phyloP scores from a whole-genome alignment of 2,888 invertebrate genomes.

The Ophion ellenae region DNA sequence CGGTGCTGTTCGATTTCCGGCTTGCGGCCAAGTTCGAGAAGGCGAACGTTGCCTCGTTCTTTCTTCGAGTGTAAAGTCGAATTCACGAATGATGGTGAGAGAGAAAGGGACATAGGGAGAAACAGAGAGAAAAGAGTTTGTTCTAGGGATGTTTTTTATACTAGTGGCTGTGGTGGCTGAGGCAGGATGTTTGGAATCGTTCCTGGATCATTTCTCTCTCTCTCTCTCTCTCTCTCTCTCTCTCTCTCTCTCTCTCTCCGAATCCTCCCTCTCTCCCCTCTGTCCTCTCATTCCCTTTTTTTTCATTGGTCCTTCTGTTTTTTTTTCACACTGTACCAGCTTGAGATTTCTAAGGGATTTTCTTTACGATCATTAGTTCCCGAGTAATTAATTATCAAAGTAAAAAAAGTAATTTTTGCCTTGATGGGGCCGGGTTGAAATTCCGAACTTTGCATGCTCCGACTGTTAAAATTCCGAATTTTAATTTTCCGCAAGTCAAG shows the following conservation, averaged over 20 bases:
- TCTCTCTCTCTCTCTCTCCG: neutral
- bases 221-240: slow-evolving; percentile 1
- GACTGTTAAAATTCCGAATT: no score
- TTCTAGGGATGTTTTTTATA: slow-evolving; percentile 38
- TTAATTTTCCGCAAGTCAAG: no score
- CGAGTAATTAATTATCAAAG: no score
- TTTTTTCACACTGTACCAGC: neutral
- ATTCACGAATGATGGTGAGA: slow-evolving; percentile 27
- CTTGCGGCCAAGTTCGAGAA: slow-evolving; percentile 6
- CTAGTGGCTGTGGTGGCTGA: neutral
- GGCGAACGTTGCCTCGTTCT: neutral
- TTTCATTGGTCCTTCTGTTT: neutral
- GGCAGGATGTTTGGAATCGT: slow-evolving; percentile 37
- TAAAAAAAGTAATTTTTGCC: no score
- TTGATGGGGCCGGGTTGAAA: no score
- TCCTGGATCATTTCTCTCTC: slow-evolving; percentile 23
- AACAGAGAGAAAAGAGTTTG: slow-evolving; percentile 24
- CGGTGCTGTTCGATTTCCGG: slow-evolving; percentile 33
- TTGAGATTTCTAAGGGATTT: neutral
- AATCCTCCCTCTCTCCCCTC: neutral
- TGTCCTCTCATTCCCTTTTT: neutral
- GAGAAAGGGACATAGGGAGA: neutral
- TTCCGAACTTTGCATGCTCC: no score
- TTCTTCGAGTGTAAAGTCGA: neutral
- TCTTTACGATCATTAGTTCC: no score